A percentile compares a stretch with the other conserved stretches of the same genome.
phyloP scores from a whole-genome alignment of 2,113 vertebrate species.

The Uria aalge region DNA sequence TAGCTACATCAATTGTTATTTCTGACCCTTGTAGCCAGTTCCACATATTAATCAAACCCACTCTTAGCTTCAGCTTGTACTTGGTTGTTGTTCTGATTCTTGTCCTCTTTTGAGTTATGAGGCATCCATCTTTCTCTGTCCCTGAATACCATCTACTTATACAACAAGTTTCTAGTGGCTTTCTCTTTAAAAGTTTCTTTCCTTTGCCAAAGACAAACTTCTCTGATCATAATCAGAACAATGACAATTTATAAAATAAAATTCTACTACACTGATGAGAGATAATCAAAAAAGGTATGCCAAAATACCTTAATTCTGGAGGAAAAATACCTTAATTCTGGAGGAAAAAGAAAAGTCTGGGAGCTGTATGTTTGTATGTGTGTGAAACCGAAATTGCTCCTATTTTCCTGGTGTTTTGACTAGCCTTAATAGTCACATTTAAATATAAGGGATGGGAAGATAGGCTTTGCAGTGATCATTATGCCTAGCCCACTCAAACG shows the following conservation, averaged over 20 bases:
- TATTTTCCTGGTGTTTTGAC: conserved; percentile 38
- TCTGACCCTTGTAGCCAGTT: not conserved
- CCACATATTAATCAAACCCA: not conserved
- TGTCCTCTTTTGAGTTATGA: not conserved
- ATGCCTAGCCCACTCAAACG: conserved; percentile 9
- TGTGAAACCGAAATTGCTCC: not conserved
- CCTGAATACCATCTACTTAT: not conserved
- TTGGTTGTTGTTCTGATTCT: not conserved
- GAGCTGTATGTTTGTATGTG: not conserved
- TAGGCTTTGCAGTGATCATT: not conserved
- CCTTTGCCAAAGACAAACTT: not conserved
- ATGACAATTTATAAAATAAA: not conserved
- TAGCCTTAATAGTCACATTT: not conserved
- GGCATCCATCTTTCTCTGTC: not conserved
- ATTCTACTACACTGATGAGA: not conserved
- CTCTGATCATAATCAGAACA: not conserved
- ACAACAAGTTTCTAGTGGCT: not conserved
- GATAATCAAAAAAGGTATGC: not conserved
- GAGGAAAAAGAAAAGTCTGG: not conserved
- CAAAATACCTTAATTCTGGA: not conserved
- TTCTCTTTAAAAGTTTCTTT: not conserved
- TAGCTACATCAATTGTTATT: not conserved
- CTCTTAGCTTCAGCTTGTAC: not conserved
- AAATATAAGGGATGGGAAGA: not conserved
- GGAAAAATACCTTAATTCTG: not conserved